Evolutionary conservation across 2,797 vertebrate species (phyloP).

Genomic region (Myripristis jacobus): DNA sequence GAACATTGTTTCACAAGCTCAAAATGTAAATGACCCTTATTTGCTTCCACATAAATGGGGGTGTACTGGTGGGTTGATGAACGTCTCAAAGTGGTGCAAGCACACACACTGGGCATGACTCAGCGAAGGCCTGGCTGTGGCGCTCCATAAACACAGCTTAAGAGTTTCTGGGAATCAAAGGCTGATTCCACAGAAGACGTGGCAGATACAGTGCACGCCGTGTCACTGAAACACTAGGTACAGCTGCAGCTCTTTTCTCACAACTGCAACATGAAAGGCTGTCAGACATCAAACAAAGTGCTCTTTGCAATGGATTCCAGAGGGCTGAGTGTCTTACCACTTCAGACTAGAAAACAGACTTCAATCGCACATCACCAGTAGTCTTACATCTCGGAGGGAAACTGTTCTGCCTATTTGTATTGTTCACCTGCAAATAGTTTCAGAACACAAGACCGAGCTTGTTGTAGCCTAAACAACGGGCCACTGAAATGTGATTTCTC

Average conservation of each 20-base stretch:
- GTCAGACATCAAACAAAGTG: conserved; percentile 44
- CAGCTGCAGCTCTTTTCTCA: conserved; percentile 33
- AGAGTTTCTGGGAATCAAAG: conserved; percentile 48
- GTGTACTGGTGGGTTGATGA: background rate
- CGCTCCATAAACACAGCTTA: conserved; percentile 33
- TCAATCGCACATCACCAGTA: conserved; percentile 14
- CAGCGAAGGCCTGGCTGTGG: background rate
- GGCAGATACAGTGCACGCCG: background rate
- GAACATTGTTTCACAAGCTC: no score
- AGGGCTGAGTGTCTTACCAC: conserved; percentile 7
- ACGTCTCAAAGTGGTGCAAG: background rate
- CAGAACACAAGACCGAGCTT: conserved; percentile 14
- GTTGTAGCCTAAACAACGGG: background rate
- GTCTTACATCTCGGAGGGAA: conserved; percentile 12
- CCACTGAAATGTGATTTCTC: background rate
- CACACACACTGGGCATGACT: background rate
- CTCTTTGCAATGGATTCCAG: conserved; percentile 24
- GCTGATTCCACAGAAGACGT: conserved; percentile 17
- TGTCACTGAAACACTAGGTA: conserved; percentile 27
- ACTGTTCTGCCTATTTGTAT: background rate
- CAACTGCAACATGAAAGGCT: conserved; percentile 51
- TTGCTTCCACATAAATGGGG: no score
- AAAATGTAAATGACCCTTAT: no score
- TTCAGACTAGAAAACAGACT: conserved; percentile 15
- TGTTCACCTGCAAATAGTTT: background rate